Evolutionary conservation across 2,888 invertebrate species (phyloP).

Genomic region (Corythucha ciliata): DNA sequence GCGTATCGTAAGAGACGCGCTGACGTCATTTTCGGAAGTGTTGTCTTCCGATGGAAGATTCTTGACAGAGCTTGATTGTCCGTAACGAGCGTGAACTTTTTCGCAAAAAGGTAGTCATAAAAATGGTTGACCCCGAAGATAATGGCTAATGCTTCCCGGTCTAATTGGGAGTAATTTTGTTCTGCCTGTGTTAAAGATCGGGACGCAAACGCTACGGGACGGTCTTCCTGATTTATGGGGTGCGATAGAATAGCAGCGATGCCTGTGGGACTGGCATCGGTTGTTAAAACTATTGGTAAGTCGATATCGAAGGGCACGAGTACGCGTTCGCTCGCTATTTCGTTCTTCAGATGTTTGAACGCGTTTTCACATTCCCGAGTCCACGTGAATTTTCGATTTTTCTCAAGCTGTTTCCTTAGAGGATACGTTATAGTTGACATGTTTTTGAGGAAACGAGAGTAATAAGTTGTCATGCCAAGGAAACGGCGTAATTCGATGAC

Average conservation of each 20-base stretch:
- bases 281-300: slow-evolving; percentile 29
- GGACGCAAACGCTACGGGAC: slow-evolving; percentile 2
- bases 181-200: not conserved
- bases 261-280: slow-evolving; percentile 28
- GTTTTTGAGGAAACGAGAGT: slow-evolving; percentile 3
- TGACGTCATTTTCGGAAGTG: not conserved
- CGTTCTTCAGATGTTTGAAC: slow-evolving; percentile 30
- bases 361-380: slow-evolving; percentile 27
- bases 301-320: slow-evolving; percentile 21
- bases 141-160: slow-evolving; percentile 27
- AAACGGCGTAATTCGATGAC: slow-evolving; percentile 23
- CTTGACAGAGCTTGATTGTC: slow-evolving; percentile 22
- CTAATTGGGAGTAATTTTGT: slow-evolving; percentile 14
- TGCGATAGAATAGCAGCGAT: not conserved
- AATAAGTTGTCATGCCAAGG: slow-evolving; percentile 4
- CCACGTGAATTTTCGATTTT: slow-evolving; percentile 28
- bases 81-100: slow-evolving; percentile 16
- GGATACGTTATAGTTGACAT: slow-evolving; percentile 1
- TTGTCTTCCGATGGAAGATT: slow-evolving; percentile 21
- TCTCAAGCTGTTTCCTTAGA: slow-evolving; percentile 10
- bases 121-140: slow-evolving; percentile 22
- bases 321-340: slow-evolving; percentile 2
- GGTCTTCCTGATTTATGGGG: not conserved
- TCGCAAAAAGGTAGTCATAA: slow-evolving; percentile 13
- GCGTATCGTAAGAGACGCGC: slow-evolving; percentile 6